Base-by-base conservation (phyloP, 1,140 invertebrate species). In the Wasmannia auropunctata region DNA sequence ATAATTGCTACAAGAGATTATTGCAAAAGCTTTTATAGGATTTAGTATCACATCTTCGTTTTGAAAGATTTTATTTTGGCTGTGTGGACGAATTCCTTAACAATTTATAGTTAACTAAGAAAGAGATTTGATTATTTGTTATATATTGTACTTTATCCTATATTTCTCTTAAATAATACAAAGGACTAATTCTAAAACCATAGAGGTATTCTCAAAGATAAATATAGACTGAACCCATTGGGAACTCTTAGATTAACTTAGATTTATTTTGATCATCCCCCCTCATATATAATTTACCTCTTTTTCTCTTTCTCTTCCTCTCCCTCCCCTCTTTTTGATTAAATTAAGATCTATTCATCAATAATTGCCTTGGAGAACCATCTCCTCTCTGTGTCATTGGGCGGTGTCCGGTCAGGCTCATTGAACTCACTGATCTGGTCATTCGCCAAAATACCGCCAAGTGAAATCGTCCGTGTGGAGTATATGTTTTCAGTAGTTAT, bases 401-500 rank as follows among this genome's bases (percentile, higher is more conserved):
- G 49, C 65, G 34, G 16, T 10, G 49, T 81, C 67, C 22, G 16
- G 22, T 14, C 49, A 54, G 37, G 51, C 67, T 72, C 37, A 31
- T 43, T 67, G 62, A 69, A 67, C 43, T 69, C 19, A 10, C 25
- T 2, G 34, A 43, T 22, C 16, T 22, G 14, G 14, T 34, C 37
- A 16, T 63, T 67, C 77, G 77, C 65, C 88, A 51, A 89, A 86
- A 89, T 86, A 72, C 70, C 58, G 11, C 0, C 10, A 31, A 89
- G 90, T 90, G 91, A 92, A 92, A 92, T 91, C 91, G 87, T 79
- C 74, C 31, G 69, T 56, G 72, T 37, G 43, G 16, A 75, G 28
- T 72, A 31, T 60, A 56, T 54, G 86, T 16, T 34, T 56, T 28
- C 51, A 19, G n/a, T 2, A 43, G 34, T 60, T 63, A 22, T 65